These are phyloP conservation scores for Channallabes apus DNA, from an alignment of 2,797 vertebrate genomes.

Conservation along the genomic window DNA sequence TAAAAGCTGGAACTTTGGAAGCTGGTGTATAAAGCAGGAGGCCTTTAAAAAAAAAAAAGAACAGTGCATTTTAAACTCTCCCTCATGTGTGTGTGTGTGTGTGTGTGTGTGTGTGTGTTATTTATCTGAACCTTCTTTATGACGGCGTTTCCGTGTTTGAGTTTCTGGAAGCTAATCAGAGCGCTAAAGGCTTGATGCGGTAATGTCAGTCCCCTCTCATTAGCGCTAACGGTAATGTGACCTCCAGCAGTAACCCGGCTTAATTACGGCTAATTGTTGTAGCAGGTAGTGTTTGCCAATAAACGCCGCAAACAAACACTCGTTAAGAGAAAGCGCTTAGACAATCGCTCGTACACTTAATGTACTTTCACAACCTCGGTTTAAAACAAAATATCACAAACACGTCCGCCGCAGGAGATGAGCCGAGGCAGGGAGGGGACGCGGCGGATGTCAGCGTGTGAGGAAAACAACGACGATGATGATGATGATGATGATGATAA, in stretches of 20 bases:
- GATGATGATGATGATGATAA: too few species aligned
- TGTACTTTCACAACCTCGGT: background rate
- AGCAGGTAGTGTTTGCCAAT: constrained; percentile 36
- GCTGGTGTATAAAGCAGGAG: background rate
- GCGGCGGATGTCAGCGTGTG: background rate
- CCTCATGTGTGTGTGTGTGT: background rate
- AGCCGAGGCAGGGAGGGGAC: background rate
- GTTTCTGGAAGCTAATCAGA: constrained; percentile 30
- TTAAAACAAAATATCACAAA: background rate
- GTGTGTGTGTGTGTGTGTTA: background rate
- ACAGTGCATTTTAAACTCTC: background rate
- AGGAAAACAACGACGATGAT: too few species aligned
- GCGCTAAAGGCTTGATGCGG: constrained; percentile 29
- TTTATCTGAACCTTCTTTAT: background rate
- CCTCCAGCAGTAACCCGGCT: constrained; percentile 38
- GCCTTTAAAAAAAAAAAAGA: background rate
- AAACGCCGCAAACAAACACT: constrained; percentile 35
- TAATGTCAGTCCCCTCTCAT: constrained; percentile 44
- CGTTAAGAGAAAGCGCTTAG: constrained; percentile 23
- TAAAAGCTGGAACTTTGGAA: background rate
- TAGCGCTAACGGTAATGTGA: constrained; percentile 41
- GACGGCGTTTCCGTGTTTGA: constrained; percentile 17
- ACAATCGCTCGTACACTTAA: constrained; percentile 1
- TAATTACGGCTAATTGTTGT: constrained; percentile 49
- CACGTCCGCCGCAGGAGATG: background rate